Conservation (phyloP, 2,888 invertebrate genomes). For the Macroteleia sp. region DNA sequence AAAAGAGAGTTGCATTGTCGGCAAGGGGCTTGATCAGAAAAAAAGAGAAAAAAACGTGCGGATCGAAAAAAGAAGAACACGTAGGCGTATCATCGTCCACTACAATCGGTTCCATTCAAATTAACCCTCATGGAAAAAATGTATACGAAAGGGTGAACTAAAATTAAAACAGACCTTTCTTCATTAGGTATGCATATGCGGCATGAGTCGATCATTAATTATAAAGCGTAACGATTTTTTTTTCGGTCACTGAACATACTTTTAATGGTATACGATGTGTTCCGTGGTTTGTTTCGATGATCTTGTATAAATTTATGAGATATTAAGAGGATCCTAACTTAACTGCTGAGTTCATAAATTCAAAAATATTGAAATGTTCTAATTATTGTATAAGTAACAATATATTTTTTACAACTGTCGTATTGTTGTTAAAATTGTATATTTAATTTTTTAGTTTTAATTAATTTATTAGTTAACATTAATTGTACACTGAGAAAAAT, state of each 20-base stretch:
- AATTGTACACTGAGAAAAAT: no score
- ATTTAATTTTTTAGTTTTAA: no score
- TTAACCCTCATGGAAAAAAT: slow-evolving; percentile 80
- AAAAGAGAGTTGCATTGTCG: slow-evolving; percentile 55
- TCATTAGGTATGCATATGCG: slow-evolving; percentile 76
- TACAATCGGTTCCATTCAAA: slow-evolving; percentile 79
- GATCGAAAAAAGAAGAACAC: slow-evolving; percentile 52
- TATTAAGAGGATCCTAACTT: no score
- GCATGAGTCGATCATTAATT: slow-evolving; percentile 80
- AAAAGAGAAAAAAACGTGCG: slow-evolving; percentile 23
- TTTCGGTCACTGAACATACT: slow-evolving; percentile 2
- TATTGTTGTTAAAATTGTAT: no score
- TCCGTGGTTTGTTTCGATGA: slow-evolving; percentile 23
- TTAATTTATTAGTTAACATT: no score
- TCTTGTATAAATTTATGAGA: no score
- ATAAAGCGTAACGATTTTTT: slow-evolving; percentile 68
- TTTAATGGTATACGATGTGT: slow-evolving; percentile 19
- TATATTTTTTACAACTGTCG: no score
- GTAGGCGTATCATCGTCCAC: slow-evolving; percentile 76
- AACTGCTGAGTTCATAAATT: no score
- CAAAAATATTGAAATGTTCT: no score
- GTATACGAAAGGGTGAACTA: slow-evolving; percentile 74
- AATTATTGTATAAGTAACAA: no score
- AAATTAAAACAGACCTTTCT: slow-evolving; percentile 79
- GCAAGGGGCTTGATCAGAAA: slow-evolving; percentile 53